A percentile compares a stretch with the other conserved stretches of the same genome.
Evolutionary conservation across 2,797 vertebrate species (phyloP).

Genomic region (Gymnodraco acuticeps): DNA sequence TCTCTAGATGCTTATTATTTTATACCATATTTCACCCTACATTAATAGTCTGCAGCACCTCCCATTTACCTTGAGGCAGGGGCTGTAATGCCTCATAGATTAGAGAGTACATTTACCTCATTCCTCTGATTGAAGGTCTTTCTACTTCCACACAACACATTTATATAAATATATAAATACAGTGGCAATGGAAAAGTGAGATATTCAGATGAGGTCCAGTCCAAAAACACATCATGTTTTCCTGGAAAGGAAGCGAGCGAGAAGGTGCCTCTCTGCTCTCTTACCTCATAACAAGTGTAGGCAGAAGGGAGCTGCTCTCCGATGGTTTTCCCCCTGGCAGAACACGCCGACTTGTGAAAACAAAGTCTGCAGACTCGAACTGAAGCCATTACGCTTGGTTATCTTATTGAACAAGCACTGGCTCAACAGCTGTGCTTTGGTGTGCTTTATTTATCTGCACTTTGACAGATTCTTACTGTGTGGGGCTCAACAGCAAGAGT

Average conservation of each 20-base stretch:
- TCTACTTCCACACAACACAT: slow-evolving; percentile 12
- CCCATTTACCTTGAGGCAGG: slow-evolving; percentile 33
- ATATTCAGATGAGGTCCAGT: slow-evolving; percentile 61
- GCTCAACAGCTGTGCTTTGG: slow-evolving; percentile 41
- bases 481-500: slow-evolving; percentile 8
- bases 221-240: slow-evolving; percentile 77
- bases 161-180: slow-evolving; percentile 25
- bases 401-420: slow-evolving; percentile 30
- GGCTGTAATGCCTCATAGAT: slow-evolving; percentile 14
- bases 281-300: slow-evolving; percentile 62
- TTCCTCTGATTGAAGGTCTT: slow-evolving; percentile 30
- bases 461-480: slow-evolving; percentile 19
- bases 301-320: slow-evolving; percentile 50
- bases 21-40: slow-evolving; percentile 24
- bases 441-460: slow-evolving; percentile 34
- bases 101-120: slow-evolving; percentile 51
- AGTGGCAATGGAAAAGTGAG: slow-evolving; percentile 72
- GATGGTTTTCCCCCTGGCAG: slow-evolving; percentile 49
- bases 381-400: slow-evolving; percentile 19
- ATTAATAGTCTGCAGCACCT: slow-evolving; percentile 31
- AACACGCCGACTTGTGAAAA: slow-evolving; percentile 54
- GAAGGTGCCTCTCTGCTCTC: slow-evolving; percentile 53
- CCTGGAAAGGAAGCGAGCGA: slow-evolving; percentile 65
- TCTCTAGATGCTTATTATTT: slow-evolving; percentile 18
- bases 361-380: slow-evolving; percentile 42